These are phyloP conservation scores for Dallia pectoralis DNA, from an alignment of 2,797 vertebrate species.

Conservation along the genomic window DNA sequence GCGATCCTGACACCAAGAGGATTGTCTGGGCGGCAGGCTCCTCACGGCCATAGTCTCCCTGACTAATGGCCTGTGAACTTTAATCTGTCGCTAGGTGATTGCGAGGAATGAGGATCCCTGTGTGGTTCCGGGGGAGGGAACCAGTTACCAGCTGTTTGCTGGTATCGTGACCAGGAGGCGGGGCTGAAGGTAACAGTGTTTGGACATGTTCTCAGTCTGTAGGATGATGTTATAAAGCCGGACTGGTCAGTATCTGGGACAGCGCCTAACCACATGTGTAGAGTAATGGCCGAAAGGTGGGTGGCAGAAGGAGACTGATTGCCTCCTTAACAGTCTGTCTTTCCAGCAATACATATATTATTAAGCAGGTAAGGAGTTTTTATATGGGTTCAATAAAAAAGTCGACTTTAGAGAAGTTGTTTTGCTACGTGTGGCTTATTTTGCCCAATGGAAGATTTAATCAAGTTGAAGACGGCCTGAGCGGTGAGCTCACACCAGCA, in stretches of 20 bases:
- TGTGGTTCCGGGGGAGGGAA: constrained; percentile 26
- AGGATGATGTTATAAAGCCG: background rate
- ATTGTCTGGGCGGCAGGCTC: constrained; percentile 60
- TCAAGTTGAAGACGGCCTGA: too few species aligned
- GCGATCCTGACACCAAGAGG: constrained; percentile 66
- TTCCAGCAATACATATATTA: too few species aligned
- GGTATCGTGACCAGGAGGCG: too few species aligned
- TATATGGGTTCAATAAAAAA: too few species aligned
- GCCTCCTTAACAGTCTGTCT: too few species aligned
- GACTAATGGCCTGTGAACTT: constrained; percentile 74
- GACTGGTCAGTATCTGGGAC: constrained; percentile 56
- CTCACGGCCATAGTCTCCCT: constrained; percentile 58
- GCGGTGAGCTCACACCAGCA: too few species aligned
- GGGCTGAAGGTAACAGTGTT: too few species aligned
- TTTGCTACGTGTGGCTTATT: too few species aligned
- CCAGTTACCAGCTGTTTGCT: background rate
- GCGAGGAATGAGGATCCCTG: constrained; percentile 24
- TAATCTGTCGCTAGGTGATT: constrained; percentile 65
- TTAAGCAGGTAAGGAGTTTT: too few species aligned
- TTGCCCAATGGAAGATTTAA: too few species aligned
- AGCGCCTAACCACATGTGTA: constrained; percentile 24
- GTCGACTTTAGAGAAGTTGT: too few species aligned
- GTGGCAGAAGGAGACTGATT: too few species aligned
- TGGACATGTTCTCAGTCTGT: background rate
- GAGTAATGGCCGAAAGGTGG: background rate